Evolutionary conservation across 2,113 vertebrate genomes (phyloP).

Genomic region (Lethenteron reissneri): DNA sequence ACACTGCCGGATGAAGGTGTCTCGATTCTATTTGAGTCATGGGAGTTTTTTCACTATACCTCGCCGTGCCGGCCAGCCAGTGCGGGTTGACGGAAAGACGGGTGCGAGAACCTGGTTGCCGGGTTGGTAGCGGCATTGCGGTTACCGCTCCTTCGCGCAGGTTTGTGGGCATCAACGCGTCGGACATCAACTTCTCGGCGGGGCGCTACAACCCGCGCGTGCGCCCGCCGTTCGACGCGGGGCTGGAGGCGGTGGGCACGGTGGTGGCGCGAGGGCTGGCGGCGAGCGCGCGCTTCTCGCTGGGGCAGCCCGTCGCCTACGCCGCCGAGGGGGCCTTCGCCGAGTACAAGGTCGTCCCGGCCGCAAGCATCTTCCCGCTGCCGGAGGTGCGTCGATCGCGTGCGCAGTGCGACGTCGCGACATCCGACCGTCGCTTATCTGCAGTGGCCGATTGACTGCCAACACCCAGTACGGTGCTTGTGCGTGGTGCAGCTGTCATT

Average conservation of each 20-base stretch:
- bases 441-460: too few relatives aligned
- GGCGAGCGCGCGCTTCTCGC: constrained; percentile 35
- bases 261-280: constrained; percentile 63
- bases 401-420: too few relatives aligned
- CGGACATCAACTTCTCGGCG: constrained; percentile 69
- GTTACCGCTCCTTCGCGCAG: constrained; percentile 20
- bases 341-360: constrained; percentile 50
- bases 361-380: constrained; percentile 27
- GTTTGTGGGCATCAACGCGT: constrained; percentile 70
- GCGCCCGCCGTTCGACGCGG: constrained; percentile 49
- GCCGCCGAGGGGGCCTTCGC: constrained; percentile 44
- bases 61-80: too few relatives aligned
- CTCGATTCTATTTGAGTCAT: too few relatives aligned
- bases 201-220: constrained; percentile 45
- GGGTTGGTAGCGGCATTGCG: too few relatives aligned
- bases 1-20: too few relatives aligned
- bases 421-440: too few relatives aligned
- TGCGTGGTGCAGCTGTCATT: too few relatives aligned
- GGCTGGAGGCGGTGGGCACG: constrained; percentile 67
- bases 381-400: constrained; percentile 16
- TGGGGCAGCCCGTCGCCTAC: constrained; percentile 60
- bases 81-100: too few relatives aligned
- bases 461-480: too few relatives aligned
- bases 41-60: too few relatives aligned
- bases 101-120: too few relatives aligned